phyloP scores from a whole-genome alignment of 1,140 invertebrate species.

The Tetraneura akinire region DNA sequence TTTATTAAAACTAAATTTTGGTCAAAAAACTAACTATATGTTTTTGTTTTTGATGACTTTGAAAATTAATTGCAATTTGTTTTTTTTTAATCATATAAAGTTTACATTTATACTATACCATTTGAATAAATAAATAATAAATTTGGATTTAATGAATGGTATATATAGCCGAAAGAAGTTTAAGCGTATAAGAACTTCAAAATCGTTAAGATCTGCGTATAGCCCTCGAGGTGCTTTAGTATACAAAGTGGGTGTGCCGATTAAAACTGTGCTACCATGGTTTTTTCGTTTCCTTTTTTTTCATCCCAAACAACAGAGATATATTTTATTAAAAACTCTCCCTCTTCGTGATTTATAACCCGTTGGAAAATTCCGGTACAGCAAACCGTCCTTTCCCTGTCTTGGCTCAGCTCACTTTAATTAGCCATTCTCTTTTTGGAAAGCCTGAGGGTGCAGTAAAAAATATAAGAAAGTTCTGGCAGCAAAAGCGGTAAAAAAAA shows the following conservation, averaged over 20 bases:
- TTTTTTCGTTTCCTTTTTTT: slow-evolving; percentile 17
- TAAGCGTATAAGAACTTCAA: slow-evolving; percentile 34
- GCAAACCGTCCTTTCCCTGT: slow-evolving; percentile 26
- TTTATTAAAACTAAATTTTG: neutral
- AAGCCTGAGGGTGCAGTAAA: slow-evolving; percentile 50
- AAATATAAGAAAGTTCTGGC: slow-evolving; percentile 49
- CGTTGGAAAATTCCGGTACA: slow-evolving; percentile 49
- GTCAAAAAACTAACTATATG: neutral
- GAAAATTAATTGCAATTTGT: slow-evolving; percentile 11
- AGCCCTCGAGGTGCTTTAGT: slow-evolving; percentile 26
- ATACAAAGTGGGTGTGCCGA: slow-evolving; percentile 50
- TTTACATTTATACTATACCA: neutral
- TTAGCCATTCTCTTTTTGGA: slow-evolving; percentile 49
- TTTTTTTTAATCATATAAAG: neutral
- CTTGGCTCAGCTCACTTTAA: slow-evolving; percentile 37
- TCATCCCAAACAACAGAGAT: slow-evolving; percentile 39
- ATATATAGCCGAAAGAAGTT: slow-evolving; percentile 8
- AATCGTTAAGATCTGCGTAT: slow-evolving; percentile 33
- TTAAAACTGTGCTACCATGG: slow-evolving; percentile 42
- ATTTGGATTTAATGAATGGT: slow-evolving; percentile 37
- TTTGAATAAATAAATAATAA: slow-evolving; percentile 39
- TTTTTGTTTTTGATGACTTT: neutral
- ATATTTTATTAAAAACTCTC: slow-evolving; percentile 52
- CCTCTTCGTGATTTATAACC: slow-evolving; percentile 50
- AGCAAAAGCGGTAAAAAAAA: slow-evolving; percentile 41